phyloP scores from a whole-genome alignment of 2,797 vertebrate genomes.

The Enteromius treurensis region DNA sequence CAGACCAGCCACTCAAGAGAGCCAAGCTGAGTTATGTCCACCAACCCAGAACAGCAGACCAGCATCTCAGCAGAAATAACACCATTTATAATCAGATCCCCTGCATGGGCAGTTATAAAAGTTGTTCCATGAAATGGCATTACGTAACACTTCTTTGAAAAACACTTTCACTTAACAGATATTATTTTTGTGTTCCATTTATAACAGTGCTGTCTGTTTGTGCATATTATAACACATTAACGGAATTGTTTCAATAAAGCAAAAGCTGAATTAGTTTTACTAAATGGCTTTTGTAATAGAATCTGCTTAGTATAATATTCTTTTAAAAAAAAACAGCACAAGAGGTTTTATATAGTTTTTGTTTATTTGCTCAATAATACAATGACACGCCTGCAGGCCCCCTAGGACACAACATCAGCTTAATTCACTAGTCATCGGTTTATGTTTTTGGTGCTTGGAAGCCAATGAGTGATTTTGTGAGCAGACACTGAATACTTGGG shows the following conservation, averaged over 20 bases:
- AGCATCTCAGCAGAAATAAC: conserved; percentile 16
- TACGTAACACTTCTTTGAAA: conserved; percentile 18
- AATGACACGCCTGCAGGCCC: conserved; percentile 41
- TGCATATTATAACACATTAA: conserved; percentile 39
- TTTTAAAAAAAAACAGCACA: not conserved
- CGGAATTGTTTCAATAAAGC: conserved; percentile 43
- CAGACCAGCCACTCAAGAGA: conserved; percentile 30
- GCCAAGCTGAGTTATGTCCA: conserved; percentile 4
- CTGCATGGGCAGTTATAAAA: not conserved
- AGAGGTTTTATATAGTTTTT: conserved; percentile 46
- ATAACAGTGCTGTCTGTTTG: not conserved
- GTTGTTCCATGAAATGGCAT: not conserved
- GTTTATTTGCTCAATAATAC: conserved; percentile 54
- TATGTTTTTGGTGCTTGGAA: conserved; percentile 45
- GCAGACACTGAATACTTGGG: conserved; percentile 26
- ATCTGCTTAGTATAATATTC: not conserved
- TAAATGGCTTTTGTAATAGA: conserved; percentile 36
- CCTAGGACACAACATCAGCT: conserved; percentile 49
- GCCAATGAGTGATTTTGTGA: conserved; percentile 47
- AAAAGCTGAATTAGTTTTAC: conserved; percentile 36
- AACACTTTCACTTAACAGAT: conserved; percentile 8
- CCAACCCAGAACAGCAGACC: conserved; percentile 26
- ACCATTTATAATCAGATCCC: conserved; percentile 2
- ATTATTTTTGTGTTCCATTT: conserved; percentile 10
- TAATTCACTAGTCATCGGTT: conserved; percentile 59